Conservation (phyloP, 1,140 invertebrate genomes). For the Dendroctonus ponderosae region DNA sequence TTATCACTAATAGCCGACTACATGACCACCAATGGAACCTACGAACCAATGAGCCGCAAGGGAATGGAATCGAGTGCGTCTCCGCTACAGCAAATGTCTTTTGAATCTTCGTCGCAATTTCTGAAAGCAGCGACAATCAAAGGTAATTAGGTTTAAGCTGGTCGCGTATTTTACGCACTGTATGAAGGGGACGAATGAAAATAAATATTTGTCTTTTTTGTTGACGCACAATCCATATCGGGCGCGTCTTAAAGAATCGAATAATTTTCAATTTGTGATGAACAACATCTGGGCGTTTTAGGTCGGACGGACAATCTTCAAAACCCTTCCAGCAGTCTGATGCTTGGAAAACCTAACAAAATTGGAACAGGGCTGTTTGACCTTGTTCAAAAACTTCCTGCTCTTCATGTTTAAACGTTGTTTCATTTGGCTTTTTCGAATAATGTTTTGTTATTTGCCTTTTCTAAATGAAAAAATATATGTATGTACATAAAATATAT, state of each 20-base stretch:
- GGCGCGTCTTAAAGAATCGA: neutral
- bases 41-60: slow-evolving; percentile 84
- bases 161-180: neutral
- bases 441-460: too few species aligned
- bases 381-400: slow-evolving; percentile 20
- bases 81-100: slow-evolving; percentile 97
- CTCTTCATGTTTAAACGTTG: neutral
- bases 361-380: slow-evolving; percentile 82
- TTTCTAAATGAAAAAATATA: too few species aligned
- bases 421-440: too few species aligned
- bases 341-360: slow-evolving; percentile 79
- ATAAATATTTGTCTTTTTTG: neutral
- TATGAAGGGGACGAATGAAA: neutral
- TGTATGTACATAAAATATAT: too few species aligned
- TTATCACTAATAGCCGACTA: slow-evolving; percentile 92
- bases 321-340: slow-evolving; percentile 86
- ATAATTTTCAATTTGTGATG: neutral
- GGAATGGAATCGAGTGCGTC: slow-evolving; percentile 87
- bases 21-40: slow-evolving; percentile 93
- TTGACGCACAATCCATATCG: neutral
- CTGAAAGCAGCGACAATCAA: slow-evolving; percentile 77
- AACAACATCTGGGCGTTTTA: slow-evolving; percentile 42
- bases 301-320: slow-evolving; percentile 71
- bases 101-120: slow-evolving; percentile 89
- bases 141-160: slow-evolving; percentile 49